These are phyloP conservation scores for Eleginops maclovinus DNA, from an alignment of 2,113 vertebrate species.

Conservation along the genomic window DNA sequence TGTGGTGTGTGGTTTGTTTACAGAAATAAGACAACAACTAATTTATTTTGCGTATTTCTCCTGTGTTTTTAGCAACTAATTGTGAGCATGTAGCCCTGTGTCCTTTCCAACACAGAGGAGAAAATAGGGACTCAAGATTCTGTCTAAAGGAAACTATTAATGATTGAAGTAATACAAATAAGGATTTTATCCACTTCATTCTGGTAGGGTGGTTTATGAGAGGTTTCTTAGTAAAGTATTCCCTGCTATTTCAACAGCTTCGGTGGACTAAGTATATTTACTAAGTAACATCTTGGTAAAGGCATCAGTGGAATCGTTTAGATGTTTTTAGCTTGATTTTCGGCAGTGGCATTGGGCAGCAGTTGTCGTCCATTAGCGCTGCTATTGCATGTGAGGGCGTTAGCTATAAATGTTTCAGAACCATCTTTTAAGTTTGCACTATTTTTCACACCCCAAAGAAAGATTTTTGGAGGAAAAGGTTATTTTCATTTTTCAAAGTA, in stretches of 20 bases:
- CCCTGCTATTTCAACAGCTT: background rate
- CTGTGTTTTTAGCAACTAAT: background rate
- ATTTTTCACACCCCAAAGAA: background rate
- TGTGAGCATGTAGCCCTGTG: background rate
- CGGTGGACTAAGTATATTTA: background rate
- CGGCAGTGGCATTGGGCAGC: background rate
- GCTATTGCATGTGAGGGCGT: background rate
- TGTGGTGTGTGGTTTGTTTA: background rate
- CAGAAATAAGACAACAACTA: background rate
- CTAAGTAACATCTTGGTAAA: background rate
- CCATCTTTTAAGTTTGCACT: background rate
- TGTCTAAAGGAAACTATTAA: background rate
- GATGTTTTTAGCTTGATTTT: background rate
- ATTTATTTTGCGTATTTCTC: background rate
- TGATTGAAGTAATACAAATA: background rate
- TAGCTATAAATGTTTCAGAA: background rate
- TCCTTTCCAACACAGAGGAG: background rate
- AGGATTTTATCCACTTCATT: background rate
- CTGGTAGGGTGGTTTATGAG: background rate
- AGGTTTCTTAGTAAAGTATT: background rate
- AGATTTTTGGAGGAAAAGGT: too few relatives aligned
- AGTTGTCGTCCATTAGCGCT: background rate
- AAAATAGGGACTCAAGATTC: background rate
- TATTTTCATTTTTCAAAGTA: too few relatives aligned
- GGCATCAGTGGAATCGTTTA: background rate